A percentile compares a stretch with the other conserved stretches of the same genome.
Evolutionary conservation across 2,797 vertebrate species (phyloP).

Genomic region (Scleropages formosus): DNA sequence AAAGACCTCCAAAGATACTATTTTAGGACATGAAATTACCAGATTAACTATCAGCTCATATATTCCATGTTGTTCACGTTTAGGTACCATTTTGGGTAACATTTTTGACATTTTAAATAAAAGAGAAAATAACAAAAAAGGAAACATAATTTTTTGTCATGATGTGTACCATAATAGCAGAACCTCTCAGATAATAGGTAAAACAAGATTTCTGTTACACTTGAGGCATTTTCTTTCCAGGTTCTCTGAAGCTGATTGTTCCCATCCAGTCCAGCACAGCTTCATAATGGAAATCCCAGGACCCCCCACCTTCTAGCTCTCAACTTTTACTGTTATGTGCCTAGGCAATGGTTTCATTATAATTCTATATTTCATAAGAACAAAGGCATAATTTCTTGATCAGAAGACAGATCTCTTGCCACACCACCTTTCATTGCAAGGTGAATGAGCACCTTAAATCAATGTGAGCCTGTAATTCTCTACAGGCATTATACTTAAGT

Average conservation of each 20-base stretch:
- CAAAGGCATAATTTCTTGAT: slow-evolving; percentile 11
- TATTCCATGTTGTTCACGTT: no score
- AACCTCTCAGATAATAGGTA: not conserved
- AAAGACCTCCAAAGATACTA: no score
- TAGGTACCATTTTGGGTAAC: no score
- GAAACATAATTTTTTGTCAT: no score
- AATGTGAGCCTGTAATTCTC: slow-evolving; percentile 10
- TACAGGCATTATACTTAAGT: slow-evolving; percentile 2
- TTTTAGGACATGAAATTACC: no score
- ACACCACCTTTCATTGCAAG: slow-evolving; percentile 3
- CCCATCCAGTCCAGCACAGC: not conserved
- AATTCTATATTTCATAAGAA: slow-evolving; percentile 14
- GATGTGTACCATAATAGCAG: not conserved
- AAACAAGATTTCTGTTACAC: not conserved
- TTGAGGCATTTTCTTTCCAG: not conserved
- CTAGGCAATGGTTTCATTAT: slow-evolving; percentile 18
- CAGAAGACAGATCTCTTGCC: slow-evolving; percentile 5
- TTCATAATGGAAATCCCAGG: slow-evolving; percentile 1
- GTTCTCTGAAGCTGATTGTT: not conserved
- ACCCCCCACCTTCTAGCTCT: not conserved
- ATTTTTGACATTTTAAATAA: no score
- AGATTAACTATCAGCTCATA: no score
- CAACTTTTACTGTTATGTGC: not conserved
- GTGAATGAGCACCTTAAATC: slow-evolving; percentile 11
- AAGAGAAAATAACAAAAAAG: no score